phyloP scores from a whole-genome alignment of 2,888 invertebrate genomes.

The Dryobota labecula region DNA sequence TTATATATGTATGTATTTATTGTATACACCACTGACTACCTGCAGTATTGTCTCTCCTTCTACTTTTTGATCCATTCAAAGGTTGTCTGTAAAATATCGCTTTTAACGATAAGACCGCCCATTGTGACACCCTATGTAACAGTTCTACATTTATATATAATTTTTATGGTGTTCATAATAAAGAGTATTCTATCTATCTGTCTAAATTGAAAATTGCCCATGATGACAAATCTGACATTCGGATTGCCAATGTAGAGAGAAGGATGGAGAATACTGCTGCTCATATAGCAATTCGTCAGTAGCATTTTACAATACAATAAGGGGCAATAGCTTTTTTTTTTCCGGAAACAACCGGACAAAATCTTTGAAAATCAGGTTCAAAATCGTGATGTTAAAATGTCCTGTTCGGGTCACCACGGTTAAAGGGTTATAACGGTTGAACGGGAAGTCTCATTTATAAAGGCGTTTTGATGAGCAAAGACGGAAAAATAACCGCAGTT shows the following conservation, averaged over 20 bases:
- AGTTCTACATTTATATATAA: too few relatives aligned
- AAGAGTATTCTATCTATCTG: too few relatives aligned
- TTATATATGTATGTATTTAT: too few relatives aligned
- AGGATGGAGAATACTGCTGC: neutral
- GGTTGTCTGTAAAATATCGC: too few relatives aligned
- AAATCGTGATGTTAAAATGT: neutral
- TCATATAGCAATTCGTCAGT: neutral
- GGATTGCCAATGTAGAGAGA: neutral
- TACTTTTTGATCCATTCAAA: too few relatives aligned
- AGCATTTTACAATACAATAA: neutral
- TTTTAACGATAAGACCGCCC: too few relatives aligned
- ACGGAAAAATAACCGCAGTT: neutral
- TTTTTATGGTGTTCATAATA: too few relatives aligned
- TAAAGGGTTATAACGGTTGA: slow-evolving; percentile 5
- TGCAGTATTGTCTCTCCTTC: too few relatives aligned
- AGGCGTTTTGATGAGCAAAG: neutral
- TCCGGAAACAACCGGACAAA: too few relatives aligned
- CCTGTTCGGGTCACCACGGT: neutral
- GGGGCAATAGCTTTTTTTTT: neutral
- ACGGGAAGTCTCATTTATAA: slow-evolving; percentile 13
- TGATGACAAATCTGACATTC: neutral
- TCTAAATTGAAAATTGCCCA: too few relatives aligned
- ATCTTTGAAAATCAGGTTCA: neutral
- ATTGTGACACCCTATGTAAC: too few relatives aligned
- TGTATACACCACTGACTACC: too few relatives aligned